These are phyloP conservation scores for Onychostoma macrolepis DNA, from an alignment of 2,113 vertebrate species.

Conservation along the genomic window DNA sequence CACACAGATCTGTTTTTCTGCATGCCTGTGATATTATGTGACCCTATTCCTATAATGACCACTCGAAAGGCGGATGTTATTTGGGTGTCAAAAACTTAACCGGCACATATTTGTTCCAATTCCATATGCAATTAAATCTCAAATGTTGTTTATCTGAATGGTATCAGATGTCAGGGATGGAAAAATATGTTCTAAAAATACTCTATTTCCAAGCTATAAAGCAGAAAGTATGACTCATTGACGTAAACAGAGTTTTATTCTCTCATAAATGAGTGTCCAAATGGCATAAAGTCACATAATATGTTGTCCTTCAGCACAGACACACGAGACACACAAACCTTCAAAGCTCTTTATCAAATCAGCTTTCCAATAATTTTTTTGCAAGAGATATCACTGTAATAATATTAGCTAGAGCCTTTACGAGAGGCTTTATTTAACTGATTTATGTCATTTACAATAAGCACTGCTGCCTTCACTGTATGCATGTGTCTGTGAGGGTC, in stretches of 20 bases:
- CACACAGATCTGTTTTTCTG: slow-evolving; percentile 18
- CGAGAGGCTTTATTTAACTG: background rate
- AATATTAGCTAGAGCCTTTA: background rate
- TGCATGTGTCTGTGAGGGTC: background rate
- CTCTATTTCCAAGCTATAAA: background rate
- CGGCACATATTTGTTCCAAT: background rate
- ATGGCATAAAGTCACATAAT: background rate
- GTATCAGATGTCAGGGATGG: background rate
- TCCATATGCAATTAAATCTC: background rate
- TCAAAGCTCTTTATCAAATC: slow-evolving; percentile 3
- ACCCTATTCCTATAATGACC: background rate
- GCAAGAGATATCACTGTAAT: slow-evolving; percentile 8
- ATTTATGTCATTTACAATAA: slow-evolving; percentile 19
- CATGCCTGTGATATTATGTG: slow-evolving; percentile 29
- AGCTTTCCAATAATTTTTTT: background rate
- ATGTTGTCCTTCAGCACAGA: background rate
- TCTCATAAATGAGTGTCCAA: background rate
- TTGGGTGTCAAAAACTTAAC: background rate
- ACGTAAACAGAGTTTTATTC: background rate
- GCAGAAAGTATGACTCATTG: slow-evolving; percentile 20
- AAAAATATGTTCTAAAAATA: slow-evolving; percentile 4
- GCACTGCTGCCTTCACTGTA: background rate
- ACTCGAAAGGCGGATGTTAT: background rate
- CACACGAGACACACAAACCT: background rate
- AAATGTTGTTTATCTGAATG: background rate